Conservation (phyloP, 2,888 invertebrate species). For the Pseudococcus jackbeardsleyi region DNA sequence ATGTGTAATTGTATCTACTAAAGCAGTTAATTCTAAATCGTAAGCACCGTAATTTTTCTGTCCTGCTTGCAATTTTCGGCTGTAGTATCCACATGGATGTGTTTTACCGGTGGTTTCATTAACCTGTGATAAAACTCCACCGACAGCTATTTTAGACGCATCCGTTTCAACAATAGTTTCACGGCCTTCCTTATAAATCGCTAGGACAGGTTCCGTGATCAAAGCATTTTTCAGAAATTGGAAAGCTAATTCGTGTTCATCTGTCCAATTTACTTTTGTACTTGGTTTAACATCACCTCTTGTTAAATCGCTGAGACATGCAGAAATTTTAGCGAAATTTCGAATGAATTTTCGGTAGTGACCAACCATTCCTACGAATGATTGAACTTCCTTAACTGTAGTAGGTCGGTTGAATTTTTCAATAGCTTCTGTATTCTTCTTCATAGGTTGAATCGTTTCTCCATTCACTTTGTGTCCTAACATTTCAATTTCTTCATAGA, state of each 20-base stretch:
- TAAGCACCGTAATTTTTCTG: background rate
- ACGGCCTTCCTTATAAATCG: background rate
- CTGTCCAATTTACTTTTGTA: background rate
- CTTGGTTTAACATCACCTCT: too few species aligned
- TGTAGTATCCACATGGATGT: background rate
- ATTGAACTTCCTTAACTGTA: too few species aligned
- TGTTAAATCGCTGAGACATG: too few species aligned
- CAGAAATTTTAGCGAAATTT: too few species aligned
- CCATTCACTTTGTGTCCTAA: too few species aligned
- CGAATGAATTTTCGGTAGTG: too few species aligned
- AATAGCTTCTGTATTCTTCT: too few species aligned
- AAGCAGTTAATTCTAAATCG: background rate
- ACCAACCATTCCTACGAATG: too few species aligned
- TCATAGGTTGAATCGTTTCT: too few species aligned
- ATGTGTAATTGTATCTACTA: background rate
- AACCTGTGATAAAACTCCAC: background rate
- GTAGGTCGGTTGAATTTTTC: too few species aligned
- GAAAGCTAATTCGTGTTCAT: background rate
- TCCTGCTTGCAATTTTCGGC: background rate
- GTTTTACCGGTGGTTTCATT: background rate
- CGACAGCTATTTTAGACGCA: background rate
- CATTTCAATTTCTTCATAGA: too few species aligned
- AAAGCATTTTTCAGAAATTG: background rate
- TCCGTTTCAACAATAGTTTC: background rate
- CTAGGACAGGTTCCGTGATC: background rate